phyloP scores from a whole-genome alignment of 2,113 vertebrate genomes.

The Delphinus delphis region DNA sequence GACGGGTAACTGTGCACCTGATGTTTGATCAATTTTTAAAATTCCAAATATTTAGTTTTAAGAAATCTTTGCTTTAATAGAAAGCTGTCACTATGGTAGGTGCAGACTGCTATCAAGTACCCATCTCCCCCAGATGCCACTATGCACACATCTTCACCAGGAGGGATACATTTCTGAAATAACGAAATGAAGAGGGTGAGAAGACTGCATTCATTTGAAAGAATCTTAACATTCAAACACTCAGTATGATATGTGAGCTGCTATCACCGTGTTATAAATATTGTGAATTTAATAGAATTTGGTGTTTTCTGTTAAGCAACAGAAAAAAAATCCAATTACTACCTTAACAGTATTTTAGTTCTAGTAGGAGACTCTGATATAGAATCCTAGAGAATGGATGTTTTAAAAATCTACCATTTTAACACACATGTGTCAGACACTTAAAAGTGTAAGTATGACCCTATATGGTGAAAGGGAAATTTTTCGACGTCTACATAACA shows the following conservation, averaged over 20 bases:
- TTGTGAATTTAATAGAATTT: not conserved
- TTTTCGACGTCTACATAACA: not conserved
- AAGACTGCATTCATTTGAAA: not conserved
- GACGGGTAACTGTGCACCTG: not conserved
- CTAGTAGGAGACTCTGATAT: not conserved
- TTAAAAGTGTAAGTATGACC: not conserved
- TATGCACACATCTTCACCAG: not conserved
- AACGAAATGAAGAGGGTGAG: not conserved
- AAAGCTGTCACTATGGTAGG: not conserved
- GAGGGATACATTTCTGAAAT: not conserved
- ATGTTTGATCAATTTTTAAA: not conserved
- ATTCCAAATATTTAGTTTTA: not conserved
- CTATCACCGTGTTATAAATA: not conserved
- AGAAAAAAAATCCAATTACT: not conserved
- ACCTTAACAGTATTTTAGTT: not conserved
- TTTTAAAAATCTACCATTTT: conserved; percentile 14
- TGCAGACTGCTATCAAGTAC: not conserved
- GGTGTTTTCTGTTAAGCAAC: not conserved
- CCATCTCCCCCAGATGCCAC: not conserved
- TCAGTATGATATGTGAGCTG: not conserved
- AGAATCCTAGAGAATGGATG: not conserved
- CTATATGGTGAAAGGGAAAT: not conserved
- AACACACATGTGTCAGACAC: not conserved
- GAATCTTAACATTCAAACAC: conserved; percentile 13
- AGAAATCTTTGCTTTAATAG: not conserved